A percentile compares a stretch with the other conserved stretches of the same genome.
phyloP scores from a whole-genome alignment of 2,113 vertebrate species.

The Gymnogyps californianus region DNA sequence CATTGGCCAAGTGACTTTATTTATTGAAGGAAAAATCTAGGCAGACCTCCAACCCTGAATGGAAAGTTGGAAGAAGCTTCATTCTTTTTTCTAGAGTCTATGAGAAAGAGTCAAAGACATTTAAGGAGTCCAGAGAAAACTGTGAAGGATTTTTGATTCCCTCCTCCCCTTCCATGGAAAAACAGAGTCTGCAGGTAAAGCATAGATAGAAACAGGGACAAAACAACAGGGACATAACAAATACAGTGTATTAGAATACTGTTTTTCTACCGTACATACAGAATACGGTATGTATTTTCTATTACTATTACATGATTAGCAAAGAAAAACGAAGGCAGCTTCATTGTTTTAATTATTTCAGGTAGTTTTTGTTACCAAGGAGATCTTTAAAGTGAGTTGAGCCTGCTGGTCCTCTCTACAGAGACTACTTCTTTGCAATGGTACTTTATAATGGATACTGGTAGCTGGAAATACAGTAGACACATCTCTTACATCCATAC shows the following conservation, averaged over 20 bases:
- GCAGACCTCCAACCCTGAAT: neutral
- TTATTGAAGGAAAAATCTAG: neutral
- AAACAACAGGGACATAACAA: neutral
- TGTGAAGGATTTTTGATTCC: neutral
- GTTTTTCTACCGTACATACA: neutral
- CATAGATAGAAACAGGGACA: neutral
- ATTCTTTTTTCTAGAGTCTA: neutral
- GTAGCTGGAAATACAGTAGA: neutral
- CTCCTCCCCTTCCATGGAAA: neutral
- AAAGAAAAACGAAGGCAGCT: neutral
- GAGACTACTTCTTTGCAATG: neutral
- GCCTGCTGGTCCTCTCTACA: neutral
- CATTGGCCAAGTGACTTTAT: neutral
- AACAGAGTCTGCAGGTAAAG: neutral
- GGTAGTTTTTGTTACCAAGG: neutral
- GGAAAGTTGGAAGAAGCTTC: neutral
- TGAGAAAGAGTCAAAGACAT: neutral
- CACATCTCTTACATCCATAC: neutral
- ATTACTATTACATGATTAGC: neutral
- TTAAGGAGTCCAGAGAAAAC: neutral
- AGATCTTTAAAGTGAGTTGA: neutral
- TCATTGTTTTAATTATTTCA: neutral
- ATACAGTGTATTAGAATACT: neutral
- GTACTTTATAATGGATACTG: rapidly evolving
- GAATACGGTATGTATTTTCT: neutral